Percentiles rank a stretch among this genome's conserved stretches.
phyloP scores from a whole-genome alignment of 35 echinoderm and acorn worm species.

The Apostichopus japonicus region DNA sequence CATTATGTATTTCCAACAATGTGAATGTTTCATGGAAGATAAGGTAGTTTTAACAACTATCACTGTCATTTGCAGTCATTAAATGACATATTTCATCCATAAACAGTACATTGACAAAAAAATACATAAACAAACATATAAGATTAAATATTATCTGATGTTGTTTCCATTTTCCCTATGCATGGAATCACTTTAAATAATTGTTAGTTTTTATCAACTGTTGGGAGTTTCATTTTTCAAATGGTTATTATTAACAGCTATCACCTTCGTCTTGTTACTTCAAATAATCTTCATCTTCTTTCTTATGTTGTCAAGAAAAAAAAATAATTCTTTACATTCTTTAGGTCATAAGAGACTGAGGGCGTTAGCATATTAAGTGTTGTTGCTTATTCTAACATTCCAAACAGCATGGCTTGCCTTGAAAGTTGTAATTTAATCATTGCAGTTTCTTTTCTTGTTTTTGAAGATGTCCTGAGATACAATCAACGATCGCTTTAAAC shows the following conservation, averaged over 20 bases:
- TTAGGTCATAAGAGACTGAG: not conserved
- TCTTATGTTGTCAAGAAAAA: too few species aligned
- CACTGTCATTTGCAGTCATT: too few species aligned
- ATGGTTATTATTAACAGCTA: not conserved
- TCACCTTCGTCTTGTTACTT: not conserved
- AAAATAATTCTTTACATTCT: not conserved
- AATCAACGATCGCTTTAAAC: not conserved
- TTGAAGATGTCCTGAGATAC: not conserved
- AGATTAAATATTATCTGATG: too few species aligned
- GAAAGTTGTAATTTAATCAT: conserved; percentile 20
- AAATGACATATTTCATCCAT: too few species aligned
- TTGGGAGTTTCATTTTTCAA: not conserved
- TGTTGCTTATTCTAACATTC: not conserved
- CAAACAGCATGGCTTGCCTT: not conserved
- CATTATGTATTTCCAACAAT: too few species aligned
- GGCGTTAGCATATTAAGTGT: not conserved
- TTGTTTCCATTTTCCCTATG: too few species aligned
- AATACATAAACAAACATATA: too few species aligned
- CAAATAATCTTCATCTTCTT: not conserved
- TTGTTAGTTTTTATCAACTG: not conserved
- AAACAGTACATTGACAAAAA: too few species aligned
- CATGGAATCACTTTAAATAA: not conserved
- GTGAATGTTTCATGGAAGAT: too few species aligned
- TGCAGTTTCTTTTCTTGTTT: not conserved
- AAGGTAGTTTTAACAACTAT: too few species aligned